Base-by-base conservation (phyloP, 2,113 vertebrate genomes). In the Coptodon bakossiorum region DNA sequence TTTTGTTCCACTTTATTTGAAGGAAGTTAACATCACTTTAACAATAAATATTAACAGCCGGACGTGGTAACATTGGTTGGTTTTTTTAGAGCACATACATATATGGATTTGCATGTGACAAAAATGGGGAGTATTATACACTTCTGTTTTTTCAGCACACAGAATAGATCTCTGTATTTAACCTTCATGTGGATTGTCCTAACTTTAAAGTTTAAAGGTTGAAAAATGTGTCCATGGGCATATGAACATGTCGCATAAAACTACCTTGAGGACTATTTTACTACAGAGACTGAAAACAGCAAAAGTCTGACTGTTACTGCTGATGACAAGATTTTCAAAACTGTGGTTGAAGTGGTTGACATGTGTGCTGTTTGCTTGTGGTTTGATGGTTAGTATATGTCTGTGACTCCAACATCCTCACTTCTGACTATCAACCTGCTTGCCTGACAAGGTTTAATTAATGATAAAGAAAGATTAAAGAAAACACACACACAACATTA, bases 401-500 rank as follows among this genome's bases (percentile, higher is more conserved):
- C 16, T 52, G 11, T 53, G 48, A 79, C 45, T 73, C 45, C 6
- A 27, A 73, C 22, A 76, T 76, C 8, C 14, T 76, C 40, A 76
- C 14, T 76, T 73, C 38, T 73, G 68, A 1, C n/a, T 43, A 22
- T 43, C 38, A 71, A 22, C 36, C 63, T 68, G 12, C 63, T n/a
- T 63, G 9, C 34, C n/a, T 43, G 1, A 71, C 7, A 43, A 45
- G 40, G 8, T 71, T 43, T 73, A 10, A 73, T 14, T 73, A 24
- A 73, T 45, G 40, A 73, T 27, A 5, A 73, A 73, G 22, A 45
- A 17, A 27, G 38, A 3, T 38, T 38, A 66, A 0, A 66, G 61
- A 66, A 66, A 38, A 66, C 34, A 66, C 31, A 36, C 16, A 12
- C 3, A 0, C 61, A 0, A 63, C 31, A 36, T 36, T 5, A 0